phyloP scores from a whole-genome alignment of 2,797 vertebrate genomes.

The Xiphophorus birchmanni region DNA sequence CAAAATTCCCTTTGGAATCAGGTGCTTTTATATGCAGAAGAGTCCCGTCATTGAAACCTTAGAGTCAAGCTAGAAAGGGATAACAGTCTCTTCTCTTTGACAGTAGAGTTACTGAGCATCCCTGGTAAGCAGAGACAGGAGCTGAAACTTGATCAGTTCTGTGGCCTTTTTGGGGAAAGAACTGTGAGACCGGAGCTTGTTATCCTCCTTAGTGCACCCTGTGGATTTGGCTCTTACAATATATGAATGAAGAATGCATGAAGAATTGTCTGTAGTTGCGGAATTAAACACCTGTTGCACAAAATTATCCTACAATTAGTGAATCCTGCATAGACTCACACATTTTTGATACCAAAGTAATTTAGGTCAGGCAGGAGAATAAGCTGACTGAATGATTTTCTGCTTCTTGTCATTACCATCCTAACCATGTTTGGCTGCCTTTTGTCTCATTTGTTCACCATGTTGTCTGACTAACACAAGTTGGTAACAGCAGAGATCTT shows the following conservation, averaged over 20 bases:
- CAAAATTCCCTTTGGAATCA: constrained; percentile 53
- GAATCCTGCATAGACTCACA: constrained; percentile 14
- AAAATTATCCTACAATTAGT: constrained; percentile 44
- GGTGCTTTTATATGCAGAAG: constrained; percentile 46
- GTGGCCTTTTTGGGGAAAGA: constrained; percentile 30
- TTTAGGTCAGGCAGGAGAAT: constrained; percentile 40
- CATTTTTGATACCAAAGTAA: constrained; percentile 48
- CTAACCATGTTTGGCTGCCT: constrained; percentile 48
- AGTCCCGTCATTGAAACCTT: constrained; percentile 44
- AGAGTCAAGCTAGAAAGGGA: constrained; percentile 39
- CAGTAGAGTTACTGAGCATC: constrained; percentile 43
- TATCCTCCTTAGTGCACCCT: neutral
- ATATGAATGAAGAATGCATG: constrained; percentile 23
- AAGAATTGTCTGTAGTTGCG: constrained; percentile 59
- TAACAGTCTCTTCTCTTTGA: constrained; percentile 49
- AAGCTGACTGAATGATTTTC: constrained; percentile 44
- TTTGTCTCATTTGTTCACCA: constrained; percentile 52
- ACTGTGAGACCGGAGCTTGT: neutral
- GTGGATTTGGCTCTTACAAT: neutral
- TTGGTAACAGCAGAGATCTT: constrained; percentile 40
- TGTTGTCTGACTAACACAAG: constrained; percentile 66
- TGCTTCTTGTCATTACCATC: constrained; percentile 34
- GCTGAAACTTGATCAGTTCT: constrained; percentile 49
- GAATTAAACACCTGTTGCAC: neutral
- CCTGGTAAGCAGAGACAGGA: constrained; percentile 42